Conservation (phyloP, 2,888 invertebrate species). For the Dyspetes luteomarginatus region DNA sequence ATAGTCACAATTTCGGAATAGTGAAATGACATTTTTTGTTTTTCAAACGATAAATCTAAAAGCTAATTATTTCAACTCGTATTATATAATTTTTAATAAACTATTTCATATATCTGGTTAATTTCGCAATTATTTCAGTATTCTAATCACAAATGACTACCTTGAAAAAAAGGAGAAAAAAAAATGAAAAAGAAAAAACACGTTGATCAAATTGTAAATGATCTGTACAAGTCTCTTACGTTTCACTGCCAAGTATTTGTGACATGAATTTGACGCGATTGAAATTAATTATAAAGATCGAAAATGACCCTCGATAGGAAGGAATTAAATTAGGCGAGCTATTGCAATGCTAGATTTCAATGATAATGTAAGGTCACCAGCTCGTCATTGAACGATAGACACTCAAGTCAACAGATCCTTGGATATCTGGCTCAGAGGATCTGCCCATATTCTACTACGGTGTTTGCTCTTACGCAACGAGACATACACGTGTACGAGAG, state of each 20-base stretch:
- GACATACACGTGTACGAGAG: slow-evolving; percentile 12
- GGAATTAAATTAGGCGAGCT: slow-evolving; percentile 25
- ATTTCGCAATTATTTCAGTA: too few species aligned
- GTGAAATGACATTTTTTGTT: not conserved
- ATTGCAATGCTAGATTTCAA: slow-evolving; percentile 51
- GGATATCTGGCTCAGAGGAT: slow-evolving; percentile 65
- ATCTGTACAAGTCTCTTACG: slow-evolving; percentile 9
- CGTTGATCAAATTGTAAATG: too few species aligned
- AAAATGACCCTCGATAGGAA: slow-evolving; percentile 38
- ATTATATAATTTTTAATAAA: too few species aligned
- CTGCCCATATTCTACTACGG: too few species aligned
- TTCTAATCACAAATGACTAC: too few species aligned
- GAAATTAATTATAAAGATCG: slow-evolving; percentile 26
- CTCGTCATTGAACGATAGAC: slow-evolving; percentile 39
- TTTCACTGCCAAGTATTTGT: not conserved
- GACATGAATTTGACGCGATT: slow-evolving; percentile 8
- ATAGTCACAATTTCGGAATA: too few species aligned
- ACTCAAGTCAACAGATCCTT: slow-evolving; percentile 51
- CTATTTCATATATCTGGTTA: too few species aligned
- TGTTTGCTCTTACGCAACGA: slow-evolving; percentile 57
- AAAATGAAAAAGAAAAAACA: too few species aligned
- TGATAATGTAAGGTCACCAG: slow-evolving; percentile 66
- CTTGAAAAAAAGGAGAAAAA: too few species aligned
- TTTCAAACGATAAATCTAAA: too few species aligned
- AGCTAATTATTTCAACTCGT: too few species aligned